Conservation (phyloP, 2,797 vertebrate species). For the Cetoscarus ocellatus region DNA sequence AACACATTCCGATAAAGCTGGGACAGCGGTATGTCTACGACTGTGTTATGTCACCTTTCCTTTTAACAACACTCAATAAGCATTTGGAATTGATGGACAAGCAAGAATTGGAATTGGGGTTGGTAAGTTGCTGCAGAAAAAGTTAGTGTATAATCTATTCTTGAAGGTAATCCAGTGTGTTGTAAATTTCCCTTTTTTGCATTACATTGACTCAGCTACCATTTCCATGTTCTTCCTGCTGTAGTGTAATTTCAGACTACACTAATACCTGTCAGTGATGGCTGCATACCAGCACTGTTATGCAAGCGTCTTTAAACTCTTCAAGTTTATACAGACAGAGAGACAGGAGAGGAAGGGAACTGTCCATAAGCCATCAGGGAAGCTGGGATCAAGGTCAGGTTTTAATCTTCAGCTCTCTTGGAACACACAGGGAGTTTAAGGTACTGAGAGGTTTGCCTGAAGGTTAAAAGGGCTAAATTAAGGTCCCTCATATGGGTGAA, state of each 20-base stretch:
- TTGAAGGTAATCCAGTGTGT: background rate
- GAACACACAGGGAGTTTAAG: background rate
- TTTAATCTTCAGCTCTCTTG: conserved; percentile 21
- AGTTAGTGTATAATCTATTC: background rate
- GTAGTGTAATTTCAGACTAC: conserved; percentile 7
- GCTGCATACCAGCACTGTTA: conserved; percentile 21
- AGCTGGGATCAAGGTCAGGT: conserved; percentile 43
- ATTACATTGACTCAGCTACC: background rate
- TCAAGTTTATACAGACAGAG: conserved; percentile 23
- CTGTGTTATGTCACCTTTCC: no score
- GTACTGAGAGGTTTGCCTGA: background rate
- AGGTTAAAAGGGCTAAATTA: background rate
- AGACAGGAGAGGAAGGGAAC: conserved; percentile 9
- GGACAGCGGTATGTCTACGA: no score
- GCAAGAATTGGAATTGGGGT: no score
- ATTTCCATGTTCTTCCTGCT: background rate
- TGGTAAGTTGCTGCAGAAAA: background rate
- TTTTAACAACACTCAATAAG: no score
- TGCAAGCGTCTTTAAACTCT: conserved; percentile 40
- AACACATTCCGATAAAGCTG: no score
- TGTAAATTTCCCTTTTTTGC: background rate
- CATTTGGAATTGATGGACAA: no score
- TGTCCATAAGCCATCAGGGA: conserved; percentile 31
- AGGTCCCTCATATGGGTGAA: no score
- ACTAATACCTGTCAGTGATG: conserved; percentile 22